Base-by-base conservation (phyloP, 2,113 vertebrate genomes). In the Gavia stellata region DNA sequence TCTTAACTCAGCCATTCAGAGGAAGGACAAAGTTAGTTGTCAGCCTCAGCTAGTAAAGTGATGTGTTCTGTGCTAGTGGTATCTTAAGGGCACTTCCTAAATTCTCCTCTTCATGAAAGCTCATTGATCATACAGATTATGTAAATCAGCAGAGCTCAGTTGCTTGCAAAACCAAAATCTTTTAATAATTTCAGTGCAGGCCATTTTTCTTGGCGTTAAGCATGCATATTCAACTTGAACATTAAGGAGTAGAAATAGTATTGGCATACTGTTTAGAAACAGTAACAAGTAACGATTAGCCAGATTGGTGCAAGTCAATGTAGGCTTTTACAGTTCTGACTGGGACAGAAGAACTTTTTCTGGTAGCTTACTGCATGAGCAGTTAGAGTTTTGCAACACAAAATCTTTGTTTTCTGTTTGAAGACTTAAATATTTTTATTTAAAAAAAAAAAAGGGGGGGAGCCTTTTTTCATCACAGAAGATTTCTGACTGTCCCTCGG, bases 181-280 rank as follows among this genome's bases (percentile, higher is more conserved):
- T 26, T 1, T 18, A 12, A 29, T 28, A 36, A 38, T 78, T 81
- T 55, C n/a, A 40, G 11, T 23, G 61, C 36, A 44, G 53, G 55
- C 24, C 10, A 5, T 29, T 81, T 66, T 55, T 78, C 34, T 42
- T 49, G 28, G 28, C 19, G 29, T 23, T 6, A 19, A 49, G 12
- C 0, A 1, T 17, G 5, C 49, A 13, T 18, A 23, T 50, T 40
- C 6, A 42, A 10, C n/a, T 29, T 0, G 0, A 62, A 45, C 0
- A 1, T 7, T 42, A 49, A 50, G 70, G 47, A 82, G 10, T 33
- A 59, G 42, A n/a, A 40, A 3, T 29, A 20, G 19, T 31, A 25
- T 14, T 47, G 65, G 25, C 10, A 12, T 14, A 10, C 31, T 33
- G 24, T 40, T 74, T 1, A 55, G n/a, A 53, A 44, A 65, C 5